Base-by-base conservation (phyloP, 1,140 invertebrate genomes). In the Aphaenogaster rudis region DNA sequence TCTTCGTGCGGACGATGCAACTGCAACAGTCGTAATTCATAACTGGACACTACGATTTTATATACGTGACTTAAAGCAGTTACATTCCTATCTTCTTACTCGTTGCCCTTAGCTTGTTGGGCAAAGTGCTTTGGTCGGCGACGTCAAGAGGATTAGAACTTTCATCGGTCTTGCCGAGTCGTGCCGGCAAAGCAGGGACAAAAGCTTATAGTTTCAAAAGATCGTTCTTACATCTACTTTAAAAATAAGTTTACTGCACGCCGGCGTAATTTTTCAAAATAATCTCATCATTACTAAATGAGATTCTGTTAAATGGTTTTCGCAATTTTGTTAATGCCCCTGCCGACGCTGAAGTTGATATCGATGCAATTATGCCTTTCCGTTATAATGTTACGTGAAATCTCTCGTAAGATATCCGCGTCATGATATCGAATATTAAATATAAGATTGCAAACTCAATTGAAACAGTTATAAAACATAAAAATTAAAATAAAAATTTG, bases 71-170 rank as follows among this genome's bases (percentile, higher is more conserved):
- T 82, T 82, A 87, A 86, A 89, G 50, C 61, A 88, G 77, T 82
- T 79, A 63, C 71, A 78, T 89, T 78, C 50, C 71, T 66, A 78
- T 78, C 71, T 87, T 87, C 61, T 80, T 87, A 87, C 61, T 66
- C 85, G 72, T 33, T 88, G 71, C 64, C 64, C 66, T 64, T 48
- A 78, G 77, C 64, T 89, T 54, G 84, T 74, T 79, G 88, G 48
- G 78, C 78, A 84, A 90, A 90, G 85, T 74, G 89, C 78, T 89
- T 82, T 79, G 80, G 77, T 84, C 67, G 74, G 61, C 39, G 63
- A 86, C 90, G 90, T 91, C 88, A 88, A 90, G 82, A 87, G 90
- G 87, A 88, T 91, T 88, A 88, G 89, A 90, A 87, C 84, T 90
- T 90, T 90, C 89, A 90, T 90, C 89, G 88, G 89, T 90, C 89